Base-by-base conservation (phyloP, 1,140 invertebrate species). In the Bombyx mandarina region DNA sequence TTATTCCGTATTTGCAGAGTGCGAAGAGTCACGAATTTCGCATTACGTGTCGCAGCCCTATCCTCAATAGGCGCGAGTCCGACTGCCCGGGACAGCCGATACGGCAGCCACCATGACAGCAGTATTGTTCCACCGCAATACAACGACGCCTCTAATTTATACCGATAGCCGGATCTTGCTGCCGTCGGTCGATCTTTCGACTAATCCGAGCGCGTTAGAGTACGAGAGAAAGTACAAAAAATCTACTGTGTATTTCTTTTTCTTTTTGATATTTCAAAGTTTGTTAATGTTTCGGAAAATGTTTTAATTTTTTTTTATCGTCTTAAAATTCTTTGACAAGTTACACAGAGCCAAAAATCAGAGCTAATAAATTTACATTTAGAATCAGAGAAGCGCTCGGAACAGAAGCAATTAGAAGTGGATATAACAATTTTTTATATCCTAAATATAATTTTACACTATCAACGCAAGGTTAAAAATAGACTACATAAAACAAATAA, bases 71-170 rank as follows among this genome's bases (percentile, higher is more conserved):
- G 71, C 74, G 75, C 70, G 69, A 74, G 77, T 72, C 71, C 69
- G 76, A 75, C 71, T 69, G 68, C 71, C 71, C 67, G 73, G 69
- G 75, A 79, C 73, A 75, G 67, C 69, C 70, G 78, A 81, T 80
- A 77, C 77, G 67, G 70, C 68, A 77, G 76, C 80, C 77, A 81
- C 80, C 79, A 74, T 79, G 76, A 86, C 77, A 82, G 76, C 70
- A 73, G 77, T 79, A 83, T 86, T 82, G 80, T 86, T 86, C 69
- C 67, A 69, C 58, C 60, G 69, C 71, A 69, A 77, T 76, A 79
- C 79, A 75, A 80, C 73, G 70, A 69, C 77, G 62, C 63, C 67
- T 71, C 79, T 83, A 86, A 83, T 83, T 86, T 86, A 85, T 80
- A 82, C 75, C 75, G 76, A 82, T 81, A 79, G 74, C 66, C 62